Evolutionary conservation across 1,140 invertebrate genomes (phyloP), one percentile per base, ranked within the genome.

Genomic region (Hylaeus volcanicus): DNA sequence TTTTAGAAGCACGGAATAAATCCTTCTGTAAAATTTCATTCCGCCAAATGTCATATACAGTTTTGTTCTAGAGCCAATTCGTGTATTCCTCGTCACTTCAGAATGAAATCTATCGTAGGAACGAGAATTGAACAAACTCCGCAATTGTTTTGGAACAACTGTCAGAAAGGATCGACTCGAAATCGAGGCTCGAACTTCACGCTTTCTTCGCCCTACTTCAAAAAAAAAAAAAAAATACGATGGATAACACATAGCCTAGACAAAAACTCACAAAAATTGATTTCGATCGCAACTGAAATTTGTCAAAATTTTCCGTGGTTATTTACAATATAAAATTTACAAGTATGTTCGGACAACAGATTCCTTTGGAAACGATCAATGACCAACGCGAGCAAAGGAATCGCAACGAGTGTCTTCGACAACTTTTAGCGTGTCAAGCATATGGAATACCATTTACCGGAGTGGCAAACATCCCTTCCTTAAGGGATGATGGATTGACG

Each of bases 321-420:
- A 12, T 39, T n/a, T 37, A 26, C 6, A 4, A 69, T 11, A 11
- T 51, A 5, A 73, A 83, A 85, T 53, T 79, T 6, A 45, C 39
- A 74, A 85, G 71, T 74, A 85, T 85, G 83, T 78, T 82, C 11
- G 82, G 82, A 56, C 75, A 76, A 79, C 51, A 68, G 1, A 66
- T 74, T 41, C 74, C 79, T 43, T 58, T 71, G 41, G 74, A 85
- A 60, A 14, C 81, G 8, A 15, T 63, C 1, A 48, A 69, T n/a
- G 60, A 75, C 61, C 65, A 58, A 65, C 63, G n/a, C 11, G 51
- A 72, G 41, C 71, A 70, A 66, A 66, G 60, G 14, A 69, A 55
- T 41, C 76, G 43, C 26, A 78, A 84, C 45, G 83, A 84, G 45
- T 66, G 61, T 39, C 12, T 71, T n/a, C 81, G 68, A 39, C 64